Percentiles rank a stretch among this genome's conserved stretches.
phyloP scores from a whole-genome alignment of 1,140 invertebrate species.

The Gryllus bimaculatus region DNA sequence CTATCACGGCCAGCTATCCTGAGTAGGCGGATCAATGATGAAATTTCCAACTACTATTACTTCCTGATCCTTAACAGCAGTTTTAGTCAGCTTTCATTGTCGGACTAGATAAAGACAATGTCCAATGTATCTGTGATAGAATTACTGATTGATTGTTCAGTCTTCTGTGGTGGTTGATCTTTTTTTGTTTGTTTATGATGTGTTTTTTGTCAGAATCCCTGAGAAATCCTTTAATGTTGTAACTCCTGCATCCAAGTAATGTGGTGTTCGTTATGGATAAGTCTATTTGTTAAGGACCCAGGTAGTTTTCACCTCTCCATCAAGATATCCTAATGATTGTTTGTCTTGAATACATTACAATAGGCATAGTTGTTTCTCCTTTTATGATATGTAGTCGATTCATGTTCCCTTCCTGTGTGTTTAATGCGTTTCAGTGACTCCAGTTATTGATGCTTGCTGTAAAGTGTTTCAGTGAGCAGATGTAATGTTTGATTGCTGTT shows the following conservation, averaged over 20 bases:
- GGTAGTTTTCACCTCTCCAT: neutral
- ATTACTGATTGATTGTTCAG: neutral
- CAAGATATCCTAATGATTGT: neutral
- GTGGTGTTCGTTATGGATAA: neutral
- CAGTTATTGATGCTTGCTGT: neutral
- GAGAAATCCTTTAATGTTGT: neutral
- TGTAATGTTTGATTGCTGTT: neutral
- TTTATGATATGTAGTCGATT: neutral
- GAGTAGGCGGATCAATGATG: neutral
- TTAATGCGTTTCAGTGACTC: neutral
- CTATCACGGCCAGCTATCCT: neutral
- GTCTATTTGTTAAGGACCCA: neutral
- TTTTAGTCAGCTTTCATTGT: conserved; percentile 2
- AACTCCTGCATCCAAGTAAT: neutral
- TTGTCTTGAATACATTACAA: neutral
- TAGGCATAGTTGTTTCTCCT: neutral
- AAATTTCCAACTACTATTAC: neutral
- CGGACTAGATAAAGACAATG: neutral
- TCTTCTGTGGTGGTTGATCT: neutral
- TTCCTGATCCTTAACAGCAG: neutral
- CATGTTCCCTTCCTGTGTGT: neutral
- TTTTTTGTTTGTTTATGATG: neutral
- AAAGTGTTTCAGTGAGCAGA: neutral
- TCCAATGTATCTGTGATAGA: neutral
- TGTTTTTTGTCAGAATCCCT: neutral